These are phyloP conservation scores for Eutrigla gurnardus DNA, from an alignment of 2,797 vertebrate species.

Conservation along the genomic window DNA sequence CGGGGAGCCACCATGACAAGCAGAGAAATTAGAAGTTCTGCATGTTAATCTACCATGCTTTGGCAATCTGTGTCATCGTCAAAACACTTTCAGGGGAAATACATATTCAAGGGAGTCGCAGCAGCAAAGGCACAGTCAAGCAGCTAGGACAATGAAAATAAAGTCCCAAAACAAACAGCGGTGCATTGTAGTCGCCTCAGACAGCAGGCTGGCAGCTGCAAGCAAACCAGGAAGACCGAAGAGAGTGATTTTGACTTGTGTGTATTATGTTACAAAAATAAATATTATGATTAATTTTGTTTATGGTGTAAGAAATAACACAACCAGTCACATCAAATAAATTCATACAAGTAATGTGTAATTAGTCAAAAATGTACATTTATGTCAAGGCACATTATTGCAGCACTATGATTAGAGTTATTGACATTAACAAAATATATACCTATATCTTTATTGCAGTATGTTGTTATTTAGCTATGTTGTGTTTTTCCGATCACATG, in stretches of 20 bases:
- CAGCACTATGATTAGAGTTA: not conserved
- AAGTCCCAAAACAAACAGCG: constrained; percentile 58
- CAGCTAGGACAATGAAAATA: constrained; percentile 61
- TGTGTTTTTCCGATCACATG: too few species aligned
- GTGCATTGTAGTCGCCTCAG: constrained; percentile 42
- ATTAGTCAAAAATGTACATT: constrained; percentile 1
- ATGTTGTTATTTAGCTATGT: too few species aligned
- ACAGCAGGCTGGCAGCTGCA: constrained; percentile 47
- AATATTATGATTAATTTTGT: constrained; percentile 15
- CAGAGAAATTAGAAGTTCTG: constrained; percentile 85
- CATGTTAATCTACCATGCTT: constrained; percentile 84
- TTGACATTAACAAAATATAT: not conserved
- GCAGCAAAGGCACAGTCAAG: constrained; percentile 50
- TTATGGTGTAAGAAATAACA: constrained; percentile 24
- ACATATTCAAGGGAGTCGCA: constrained; percentile 74
- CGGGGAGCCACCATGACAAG: constrained; percentile 86
- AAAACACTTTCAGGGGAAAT: constrained; percentile 79
- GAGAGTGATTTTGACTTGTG: constrained; percentile 15
- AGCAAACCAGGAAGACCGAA: constrained; percentile 38
- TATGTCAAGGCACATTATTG: not conserved
- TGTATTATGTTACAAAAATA: constrained; percentile 26
- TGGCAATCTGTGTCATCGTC: constrained; percentile 82
- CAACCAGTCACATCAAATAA: constrained; percentile 2
- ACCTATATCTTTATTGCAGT: not conserved
- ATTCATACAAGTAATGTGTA: not conserved